Evolutionary conservation across 2,113 vertebrate species (phyloP).

Genomic region (Gymnogyps californianus): DNA sequence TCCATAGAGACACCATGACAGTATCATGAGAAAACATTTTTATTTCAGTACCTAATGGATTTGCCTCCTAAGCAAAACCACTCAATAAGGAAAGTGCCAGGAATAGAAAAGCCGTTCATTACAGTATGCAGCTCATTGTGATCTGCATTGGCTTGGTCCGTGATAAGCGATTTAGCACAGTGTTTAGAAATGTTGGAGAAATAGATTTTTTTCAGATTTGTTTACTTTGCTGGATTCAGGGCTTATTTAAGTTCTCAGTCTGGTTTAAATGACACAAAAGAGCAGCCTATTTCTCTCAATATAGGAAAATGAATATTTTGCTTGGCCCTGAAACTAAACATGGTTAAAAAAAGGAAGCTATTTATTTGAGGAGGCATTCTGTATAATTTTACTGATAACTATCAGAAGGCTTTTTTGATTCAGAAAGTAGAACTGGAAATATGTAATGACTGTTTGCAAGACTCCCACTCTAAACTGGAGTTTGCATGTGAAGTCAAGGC

Average conservation of each 20-base stretch:
- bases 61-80: conserved; percentile 52
- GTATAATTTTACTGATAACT: background rate
- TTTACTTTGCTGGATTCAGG: background rate
- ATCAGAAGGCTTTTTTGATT: background rate
- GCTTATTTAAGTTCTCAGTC: background rate
- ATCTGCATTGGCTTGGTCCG: background rate
- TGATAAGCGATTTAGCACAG: conserved; percentile 3
- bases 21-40: conserved; percentile 50
- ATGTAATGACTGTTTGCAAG: background rate
- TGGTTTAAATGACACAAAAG: background rate
- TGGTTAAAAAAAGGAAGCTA: background rate
- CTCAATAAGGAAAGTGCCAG: conserved; percentile 27
- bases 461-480: background rate
- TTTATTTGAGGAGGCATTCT: background rate
- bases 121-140: background rate
- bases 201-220: background rate
- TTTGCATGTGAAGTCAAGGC: background rate
- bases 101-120: conserved; percentile 48
- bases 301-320: background rate
- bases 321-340: background rate
- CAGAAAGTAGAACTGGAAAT: background rate
- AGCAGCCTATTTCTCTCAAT: background rate
- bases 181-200: conserved; percentile 15
- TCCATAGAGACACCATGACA: conserved; percentile 49
- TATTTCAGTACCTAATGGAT: conserved; percentile 42